Evolutionary conservation across 2,113 vertebrate species (phyloP).

Genomic region (Chaetodon trifascialis): DNA sequence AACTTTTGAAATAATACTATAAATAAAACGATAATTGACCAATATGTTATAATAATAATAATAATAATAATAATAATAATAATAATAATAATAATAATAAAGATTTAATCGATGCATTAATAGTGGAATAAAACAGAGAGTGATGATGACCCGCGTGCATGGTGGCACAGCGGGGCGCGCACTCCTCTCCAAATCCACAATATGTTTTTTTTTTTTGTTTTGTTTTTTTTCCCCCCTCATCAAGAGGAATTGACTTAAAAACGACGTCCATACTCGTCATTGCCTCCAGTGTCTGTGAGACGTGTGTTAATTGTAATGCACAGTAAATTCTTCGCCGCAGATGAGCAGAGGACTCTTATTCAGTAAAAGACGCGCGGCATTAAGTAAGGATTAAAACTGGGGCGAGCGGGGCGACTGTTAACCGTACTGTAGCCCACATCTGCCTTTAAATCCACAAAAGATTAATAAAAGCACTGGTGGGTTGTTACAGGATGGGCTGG

Average conservation of each 20-base stretch:
- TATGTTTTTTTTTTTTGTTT: neutral
- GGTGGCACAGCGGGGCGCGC: neutral
- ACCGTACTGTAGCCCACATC: slow-evolving; percentile 71
- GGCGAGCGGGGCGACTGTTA: slow-evolving; percentile 46
- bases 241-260: neutral
- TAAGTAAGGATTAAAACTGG: slow-evolving; percentile 78
- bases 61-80: no score
- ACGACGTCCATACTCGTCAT: neutral
- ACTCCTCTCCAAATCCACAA: slow-evolving; percentile 14
- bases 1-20: neutral
- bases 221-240: slow-evolving; percentile 1
- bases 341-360: slow-evolving; percentile 56
- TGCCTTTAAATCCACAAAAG: slow-evolving; percentile 73
- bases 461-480: slow-evolving; percentile 42
- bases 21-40: neutral
- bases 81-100: no score
- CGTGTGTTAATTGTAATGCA: slow-evolving; percentile 73
- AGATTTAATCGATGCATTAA: slow-evolving; percentile 1
- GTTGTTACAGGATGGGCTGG: slow-evolving; percentile 19
- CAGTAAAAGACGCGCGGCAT: slow-evolving; percentile 65
- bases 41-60: neutral
- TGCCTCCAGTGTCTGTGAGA: slow-evolving; percentile 33
- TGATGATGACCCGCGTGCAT: slow-evolving; percentile 6
- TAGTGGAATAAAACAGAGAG: neutral
- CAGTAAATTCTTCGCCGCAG: slow-evolving; percentile 52